phyloP scores from a whole-genome alignment of 2,797 vertebrate genomes.

The Pelobates cultripes region DNA sequence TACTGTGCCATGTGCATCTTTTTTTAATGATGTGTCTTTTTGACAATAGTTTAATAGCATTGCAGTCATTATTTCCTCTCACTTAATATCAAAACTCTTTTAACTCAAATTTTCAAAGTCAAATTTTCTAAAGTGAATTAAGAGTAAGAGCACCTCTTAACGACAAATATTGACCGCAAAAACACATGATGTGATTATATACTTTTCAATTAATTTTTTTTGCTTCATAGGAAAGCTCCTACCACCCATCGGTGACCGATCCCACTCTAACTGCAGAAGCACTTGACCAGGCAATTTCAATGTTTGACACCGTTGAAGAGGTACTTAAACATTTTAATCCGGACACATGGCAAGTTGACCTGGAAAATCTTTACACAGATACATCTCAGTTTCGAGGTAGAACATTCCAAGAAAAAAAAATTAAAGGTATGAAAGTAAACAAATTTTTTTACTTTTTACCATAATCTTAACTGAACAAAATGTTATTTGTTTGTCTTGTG shows the following conservation, averaged over 20 bases:
- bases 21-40: too few relatives aligned
- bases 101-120: too few relatives aligned
- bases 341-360: conserved; percentile 90
- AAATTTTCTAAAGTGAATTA: too few relatives aligned
- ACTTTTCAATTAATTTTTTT: conserved; percentile 52
- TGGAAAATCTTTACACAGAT: conserved; percentile 86
- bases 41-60: too few relatives aligned
- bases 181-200: not conserved
- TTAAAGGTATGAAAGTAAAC: conserved; percentile 80
- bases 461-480: too few relatives aligned
- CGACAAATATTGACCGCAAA: not conserved
- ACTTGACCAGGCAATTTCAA: conserved; percentile 85
- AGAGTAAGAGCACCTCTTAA: not conserved
- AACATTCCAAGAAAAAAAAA: conserved; percentile 84
- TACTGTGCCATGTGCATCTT: too few relatives aligned
- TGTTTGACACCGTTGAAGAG: conserved; percentile 91
- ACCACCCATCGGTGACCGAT: conserved; percentile 76
- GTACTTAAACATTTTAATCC: conserved; percentile 88
- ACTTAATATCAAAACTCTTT: too few relatives aligned
- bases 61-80: too few relatives aligned
- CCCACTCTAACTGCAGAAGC: conserved; percentile 81
- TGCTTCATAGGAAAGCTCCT: conserved; percentile 74
- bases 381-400: conserved; percentile 82
- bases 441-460: too few relatives aligned
- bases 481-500: not conserved